A percentile compares a stretch with the other conserved stretches of the same genome.
Conservation (phyloP, 2,888 invertebrate species). For the Sinopyrophorus schimmeli region DNA sequence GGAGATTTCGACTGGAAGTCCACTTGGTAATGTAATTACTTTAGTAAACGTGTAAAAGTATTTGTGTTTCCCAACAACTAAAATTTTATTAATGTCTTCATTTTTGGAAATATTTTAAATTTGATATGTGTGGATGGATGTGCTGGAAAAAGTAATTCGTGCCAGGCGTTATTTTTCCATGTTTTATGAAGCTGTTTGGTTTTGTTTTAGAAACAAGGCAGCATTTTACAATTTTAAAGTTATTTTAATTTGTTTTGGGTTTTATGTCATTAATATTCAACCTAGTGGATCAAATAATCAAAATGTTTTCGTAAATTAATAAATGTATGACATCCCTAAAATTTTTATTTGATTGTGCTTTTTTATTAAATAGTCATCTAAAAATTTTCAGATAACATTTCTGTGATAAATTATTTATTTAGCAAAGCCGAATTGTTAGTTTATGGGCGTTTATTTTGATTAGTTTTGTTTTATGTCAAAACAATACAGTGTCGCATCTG, state of each 20-base stretch:
- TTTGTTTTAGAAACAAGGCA: constrained; percentile 7
- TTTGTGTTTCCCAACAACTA: constrained; percentile 8
- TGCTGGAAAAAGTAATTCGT: constrained; percentile 9
- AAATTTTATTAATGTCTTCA: background rate
- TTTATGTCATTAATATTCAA: too few species aligned
- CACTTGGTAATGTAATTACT: constrained; percentile 24
- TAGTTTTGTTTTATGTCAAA: too few species aligned
- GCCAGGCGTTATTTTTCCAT: constrained; percentile 9
- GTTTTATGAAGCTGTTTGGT: constrained; percentile 1
- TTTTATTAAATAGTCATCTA: constrained; percentile 7
- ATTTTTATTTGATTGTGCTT: constrained; percentile 24
- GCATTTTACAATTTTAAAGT: too few species aligned
- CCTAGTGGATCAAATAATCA: background rate
- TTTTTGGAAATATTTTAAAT: constrained; percentile 1
- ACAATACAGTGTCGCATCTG: too few species aligned
- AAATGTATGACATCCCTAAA: constrained; percentile 16
- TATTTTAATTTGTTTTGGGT: too few species aligned
- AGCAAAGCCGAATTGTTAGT: constrained; percentile 18
- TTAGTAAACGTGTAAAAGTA: constrained; percentile 3
- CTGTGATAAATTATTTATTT: constrained; percentile 31
- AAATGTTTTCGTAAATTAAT: constrained; percentile 1
- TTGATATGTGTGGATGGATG: constrained; percentile 7
- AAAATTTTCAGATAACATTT: constrained; percentile 24
- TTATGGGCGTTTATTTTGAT: constrained; percentile 12
- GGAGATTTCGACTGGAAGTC: constrained; percentile 26